A percentile compares a stretch with the other conserved stretches of the same genome.
Conservation (phyloP, 2,888 invertebrate genomes). For the Branchellion lobata region DNA sequence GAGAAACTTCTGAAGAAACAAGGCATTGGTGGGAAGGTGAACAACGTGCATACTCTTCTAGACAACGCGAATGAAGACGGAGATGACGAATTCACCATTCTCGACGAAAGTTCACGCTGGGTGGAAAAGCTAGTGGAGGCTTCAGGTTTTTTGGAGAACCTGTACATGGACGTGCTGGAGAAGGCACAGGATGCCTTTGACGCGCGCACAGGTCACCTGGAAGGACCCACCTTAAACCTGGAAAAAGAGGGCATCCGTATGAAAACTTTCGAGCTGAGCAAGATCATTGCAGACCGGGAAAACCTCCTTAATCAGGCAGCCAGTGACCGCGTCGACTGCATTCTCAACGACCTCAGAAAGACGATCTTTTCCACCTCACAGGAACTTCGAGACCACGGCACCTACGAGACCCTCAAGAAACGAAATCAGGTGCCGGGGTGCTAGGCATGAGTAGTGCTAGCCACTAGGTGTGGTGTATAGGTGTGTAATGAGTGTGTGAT, state of each 20-base stretch:
- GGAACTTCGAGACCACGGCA: slow-evolving; percentile 15
- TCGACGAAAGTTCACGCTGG: slow-evolving; percentile 25
- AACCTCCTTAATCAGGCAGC: slow-evolving; percentile 22
- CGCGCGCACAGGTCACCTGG: neutral
- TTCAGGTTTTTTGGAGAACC: slow-evolving; percentile 20
- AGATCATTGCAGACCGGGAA: slow-evolving; percentile 25
- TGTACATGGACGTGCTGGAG: slow-evolving; percentile 26
- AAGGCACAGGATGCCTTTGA: slow-evolving; percentile 17
- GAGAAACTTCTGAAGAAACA: neutral
- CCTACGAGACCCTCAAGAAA: slow-evolving; percentile 27
- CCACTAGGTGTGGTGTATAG: too few relatives aligned
- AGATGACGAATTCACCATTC: neutral
- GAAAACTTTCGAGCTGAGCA: slow-evolving; percentile 33
- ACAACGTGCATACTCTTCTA: neutral
- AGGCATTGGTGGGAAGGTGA: neutral
- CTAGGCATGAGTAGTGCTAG: neutral
- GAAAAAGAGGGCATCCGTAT: slow-evolving; percentile 37
- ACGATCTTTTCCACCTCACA: slow-evolving; percentile 1
- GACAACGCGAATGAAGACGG: neutral
- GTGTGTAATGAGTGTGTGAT: too few relatives aligned
- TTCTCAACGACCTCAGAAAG: slow-evolving; percentile 2
- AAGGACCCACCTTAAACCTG: neutral
- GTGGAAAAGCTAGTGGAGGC: slow-evolving; percentile 35
- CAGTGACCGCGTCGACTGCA: neutral
- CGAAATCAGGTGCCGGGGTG: neutral